These are phyloP conservation scores for Agrotis clavis DNA, from an alignment of 2,888 invertebrate species.

Conservation along the genomic window DNA sequence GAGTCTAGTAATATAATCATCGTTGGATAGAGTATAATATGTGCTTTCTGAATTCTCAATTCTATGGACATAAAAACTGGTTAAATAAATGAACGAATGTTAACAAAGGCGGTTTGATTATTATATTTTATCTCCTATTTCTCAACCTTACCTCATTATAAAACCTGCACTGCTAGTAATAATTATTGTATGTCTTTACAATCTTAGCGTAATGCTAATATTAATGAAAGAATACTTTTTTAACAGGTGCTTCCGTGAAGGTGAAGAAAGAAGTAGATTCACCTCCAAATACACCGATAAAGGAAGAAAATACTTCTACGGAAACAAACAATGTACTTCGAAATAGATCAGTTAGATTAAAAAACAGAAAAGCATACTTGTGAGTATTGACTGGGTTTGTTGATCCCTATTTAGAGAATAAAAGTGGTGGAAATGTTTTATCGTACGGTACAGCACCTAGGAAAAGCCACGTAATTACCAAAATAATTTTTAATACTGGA, in stretches of 20 bases:
- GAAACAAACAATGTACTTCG: slow-evolving; percentile 25
- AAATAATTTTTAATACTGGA: background rate
- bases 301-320: slow-evolving; percentile 3
- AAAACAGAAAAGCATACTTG: slow-evolving; percentile 51
- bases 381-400: slow-evolving; percentile 25
- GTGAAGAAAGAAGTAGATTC: slow-evolving; percentile 6
- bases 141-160: no score
- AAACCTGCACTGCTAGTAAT: no score
- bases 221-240: background rate
- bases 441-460: background rate
- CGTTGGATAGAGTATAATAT: no score
- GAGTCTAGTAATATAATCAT: no score
- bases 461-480: background rate
- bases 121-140: no score
- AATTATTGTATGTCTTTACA: no score
- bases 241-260: slow-evolving; percentile 1
- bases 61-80: background rate
- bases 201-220: no score
- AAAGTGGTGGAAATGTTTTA: background rate
- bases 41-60: background rate
- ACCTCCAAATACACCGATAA: background rate
- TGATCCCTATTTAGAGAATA: background rate
- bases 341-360: slow-evolving; percentile 47
- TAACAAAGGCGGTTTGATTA: no score
- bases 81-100: slow-evolving; percentile 4